Percentiles rank a stretch among this genome's conserved stretches.
Conservation (phyloP, 2,797 vertebrate genomes). For the Prunella strophiata region DNA sequence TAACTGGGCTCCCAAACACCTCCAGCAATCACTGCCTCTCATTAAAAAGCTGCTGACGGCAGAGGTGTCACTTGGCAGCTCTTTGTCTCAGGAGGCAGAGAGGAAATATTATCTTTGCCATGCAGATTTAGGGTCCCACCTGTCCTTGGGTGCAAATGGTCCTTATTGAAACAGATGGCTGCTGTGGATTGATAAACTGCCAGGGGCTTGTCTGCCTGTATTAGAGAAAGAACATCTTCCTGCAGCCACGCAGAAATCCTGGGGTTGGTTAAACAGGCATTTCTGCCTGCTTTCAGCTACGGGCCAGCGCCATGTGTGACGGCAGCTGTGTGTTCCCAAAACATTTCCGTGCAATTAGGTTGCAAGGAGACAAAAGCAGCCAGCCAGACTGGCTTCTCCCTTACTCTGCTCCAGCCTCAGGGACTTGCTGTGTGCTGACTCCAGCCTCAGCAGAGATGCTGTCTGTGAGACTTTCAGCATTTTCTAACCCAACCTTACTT, state of each 20-base stretch:
- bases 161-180: neutral
- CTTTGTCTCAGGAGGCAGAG: neutral
- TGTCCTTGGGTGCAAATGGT: neutral
- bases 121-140: neutral
- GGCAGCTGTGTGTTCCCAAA: constrained; percentile 53
- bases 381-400: neutral
- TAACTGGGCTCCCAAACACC: neutral
- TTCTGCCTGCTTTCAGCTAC: constrained; percentile 18
- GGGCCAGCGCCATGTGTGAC: neutral
- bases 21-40: neutral
- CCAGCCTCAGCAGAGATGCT: neutral
- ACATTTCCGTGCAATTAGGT: constrained; percentile 35
- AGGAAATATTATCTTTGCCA: neutral
- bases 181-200: neutral
- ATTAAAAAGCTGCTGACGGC: neutral
- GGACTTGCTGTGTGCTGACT: neutral
- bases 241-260: neutral
- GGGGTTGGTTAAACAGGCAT: neutral
- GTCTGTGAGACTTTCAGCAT: neutral
- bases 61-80: neutral
- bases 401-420: neutral
- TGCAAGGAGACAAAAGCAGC: constrained; percentile 24
- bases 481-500: neutral
- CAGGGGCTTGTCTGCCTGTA: neutral
- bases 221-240: neutral